Percentiles rank a stretch among this genome's conserved stretches.
These are phyloP conservation scores for Eupithecia subumbrata DNA, from an alignment of 2,888 invertebrate species.

Conservation along the genomic window DNA sequence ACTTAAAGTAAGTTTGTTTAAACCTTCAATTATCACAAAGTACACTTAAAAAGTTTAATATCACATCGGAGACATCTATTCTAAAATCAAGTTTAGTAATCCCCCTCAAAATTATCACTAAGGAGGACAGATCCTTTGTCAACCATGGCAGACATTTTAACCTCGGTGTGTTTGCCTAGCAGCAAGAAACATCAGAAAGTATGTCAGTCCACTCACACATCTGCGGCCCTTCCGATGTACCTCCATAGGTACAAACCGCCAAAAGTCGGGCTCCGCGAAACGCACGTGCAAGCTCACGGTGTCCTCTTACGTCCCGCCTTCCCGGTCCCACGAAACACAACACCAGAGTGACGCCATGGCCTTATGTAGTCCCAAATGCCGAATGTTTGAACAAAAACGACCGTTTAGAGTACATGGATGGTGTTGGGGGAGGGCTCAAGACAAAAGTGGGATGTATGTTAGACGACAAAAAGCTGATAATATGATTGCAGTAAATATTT, in stretches of 20 bases:
- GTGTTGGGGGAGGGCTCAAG: slow-evolving; percentile 21
- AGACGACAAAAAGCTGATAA: not conserved
- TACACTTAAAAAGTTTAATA: not conserved
- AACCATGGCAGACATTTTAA: not conserved
- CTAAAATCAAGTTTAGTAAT: not conserved
- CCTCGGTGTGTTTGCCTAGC: not conserved
- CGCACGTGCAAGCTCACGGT: slow-evolving; percentile 76
- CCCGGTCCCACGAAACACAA: slow-evolving; percentile 62
- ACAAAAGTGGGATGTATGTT: slow-evolving; percentile 15
- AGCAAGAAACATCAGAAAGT: slow-evolving; percentile 1
- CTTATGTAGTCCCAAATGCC: slow-evolving; percentile 22
- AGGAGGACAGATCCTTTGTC: not conserved
- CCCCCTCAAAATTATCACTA: not conserved
- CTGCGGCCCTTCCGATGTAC: not conserved
- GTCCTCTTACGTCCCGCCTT: slow-evolving; percentile 80
- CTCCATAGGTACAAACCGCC: slow-evolving; percentile 13
- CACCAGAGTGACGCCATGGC: slow-evolving; percentile 53
- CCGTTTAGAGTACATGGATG: slow-evolving; percentile 17
- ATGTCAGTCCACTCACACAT: slow-evolving; percentile 15
- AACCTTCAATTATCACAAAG: too few species aligned
- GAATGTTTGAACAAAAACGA: slow-evolving; percentile 27
- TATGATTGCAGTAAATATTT: not conserved
- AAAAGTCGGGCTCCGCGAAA: slow-evolving; percentile 29
- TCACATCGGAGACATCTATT: not conserved
- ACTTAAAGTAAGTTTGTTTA: too few species aligned